Conservation (phyloP, 2,888 invertebrate species). For the Smittia aterrima region DNA sequence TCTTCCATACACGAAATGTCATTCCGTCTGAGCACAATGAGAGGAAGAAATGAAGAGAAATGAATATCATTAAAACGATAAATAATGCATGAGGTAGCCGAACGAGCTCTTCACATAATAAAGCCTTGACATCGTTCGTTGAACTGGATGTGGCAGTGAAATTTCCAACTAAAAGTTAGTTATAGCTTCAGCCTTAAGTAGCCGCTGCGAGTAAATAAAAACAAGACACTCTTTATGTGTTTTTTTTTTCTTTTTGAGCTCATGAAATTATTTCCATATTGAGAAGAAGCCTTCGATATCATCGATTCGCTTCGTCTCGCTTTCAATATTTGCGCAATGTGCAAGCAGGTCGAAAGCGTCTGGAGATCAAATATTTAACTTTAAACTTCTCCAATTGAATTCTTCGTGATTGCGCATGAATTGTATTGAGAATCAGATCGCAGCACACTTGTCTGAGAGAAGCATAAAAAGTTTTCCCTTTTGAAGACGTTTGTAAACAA, state of each 20-base stretch:
- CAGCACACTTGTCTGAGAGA: not conserved
- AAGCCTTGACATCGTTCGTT: slow-evolving; percentile 20
- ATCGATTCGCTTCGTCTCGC: slow-evolving; percentile 3
- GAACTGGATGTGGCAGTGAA: slow-evolving; percentile 19
- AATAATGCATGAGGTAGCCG: slow-evolving; percentile 29
- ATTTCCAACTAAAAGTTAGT: not conserved
- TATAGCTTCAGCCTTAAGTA: not conserved
- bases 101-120: not conserved
- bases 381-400: not conserved
- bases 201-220: slow-evolving; percentile 7
- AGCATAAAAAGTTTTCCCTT: not conserved
- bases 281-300: slow-evolving; percentile 8
- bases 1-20: not conserved
- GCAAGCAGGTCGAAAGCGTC: not conserved
- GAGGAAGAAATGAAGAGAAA: slow-evolving; percentile 8
- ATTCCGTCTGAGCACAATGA: not conserved
- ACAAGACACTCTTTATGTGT: not conserved
- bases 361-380: not conserved
- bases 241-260: too few species aligned
- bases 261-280: slow-evolving; percentile 18
- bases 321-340: slow-evolving; percentile 3
- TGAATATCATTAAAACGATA: slow-evolving; percentile 5
- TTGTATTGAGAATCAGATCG: slow-evolving; percentile 14
- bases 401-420: slow-evolving; percentile 2
- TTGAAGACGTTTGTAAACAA: not conserved